These are phyloP conservation scores for Magallana ariakensis DNA, from an alignment of 1,140 invertebrate species.

Conservation along the genomic window DNA sequence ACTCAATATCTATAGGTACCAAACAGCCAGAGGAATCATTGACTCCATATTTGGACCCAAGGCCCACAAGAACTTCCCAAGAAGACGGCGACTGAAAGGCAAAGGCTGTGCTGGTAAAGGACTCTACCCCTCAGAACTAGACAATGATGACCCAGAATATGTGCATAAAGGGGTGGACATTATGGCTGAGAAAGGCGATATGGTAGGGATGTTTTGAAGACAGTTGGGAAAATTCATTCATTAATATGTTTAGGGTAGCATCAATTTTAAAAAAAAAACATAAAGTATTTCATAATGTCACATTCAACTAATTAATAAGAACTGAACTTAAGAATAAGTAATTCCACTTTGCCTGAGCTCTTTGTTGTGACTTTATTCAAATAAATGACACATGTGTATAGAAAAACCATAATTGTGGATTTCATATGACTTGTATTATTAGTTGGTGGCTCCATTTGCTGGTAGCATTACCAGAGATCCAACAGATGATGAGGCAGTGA, in stretches of 20 bases:
- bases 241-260: too few relatives aligned
- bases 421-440: not conserved
- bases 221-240: too few relatives aligned
- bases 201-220: conserved; percentile 6
- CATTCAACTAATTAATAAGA: not conserved
- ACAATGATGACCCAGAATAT: conserved; percentile 52
- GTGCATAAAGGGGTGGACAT: conserved; percentile 54
- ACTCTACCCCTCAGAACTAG: conserved; percentile 49
- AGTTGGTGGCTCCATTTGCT: conserved; percentile 63
- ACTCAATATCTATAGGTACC: conserved; percentile 50
- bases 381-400: too few relatives aligned
- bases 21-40: conserved; percentile 57
- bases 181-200: conserved; percentile 12
- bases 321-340: not conserved
- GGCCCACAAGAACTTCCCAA: conserved; percentile 62
- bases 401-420: too few relatives aligned
- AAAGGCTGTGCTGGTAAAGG: conserved; percentile 57
- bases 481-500: conserved; percentile 56
- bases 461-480: conserved; percentile 54
- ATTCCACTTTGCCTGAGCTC: not conserved
- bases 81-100: conserved; percentile 46
- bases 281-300: not conserved
- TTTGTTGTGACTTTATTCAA: too few relatives aligned
- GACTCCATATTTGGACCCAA: conserved; percentile 66
- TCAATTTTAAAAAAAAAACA: not conserved